Percentiles rank a stretch among this genome's conserved stretches.
phyloP scores from a whole-genome alignment of 1,140 invertebrate genomes.

The Drosophila aff. region DNA sequence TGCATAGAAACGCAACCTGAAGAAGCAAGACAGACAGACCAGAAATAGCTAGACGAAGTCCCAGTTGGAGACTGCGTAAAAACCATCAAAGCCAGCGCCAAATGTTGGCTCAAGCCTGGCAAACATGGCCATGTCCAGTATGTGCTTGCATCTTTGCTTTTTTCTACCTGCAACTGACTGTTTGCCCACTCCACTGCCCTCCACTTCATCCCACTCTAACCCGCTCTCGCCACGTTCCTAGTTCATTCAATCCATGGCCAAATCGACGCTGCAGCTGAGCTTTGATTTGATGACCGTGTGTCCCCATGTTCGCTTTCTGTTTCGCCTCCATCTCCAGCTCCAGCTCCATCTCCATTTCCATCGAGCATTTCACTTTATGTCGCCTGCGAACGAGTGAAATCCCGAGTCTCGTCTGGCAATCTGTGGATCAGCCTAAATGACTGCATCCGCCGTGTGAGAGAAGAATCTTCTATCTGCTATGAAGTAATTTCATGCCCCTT shows the following conservation, averaged over 20 bases:
- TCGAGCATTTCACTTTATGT: conserved; percentile 72
- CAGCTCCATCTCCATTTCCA: conserved; percentile 15
- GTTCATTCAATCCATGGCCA: conserved; percentile 34
- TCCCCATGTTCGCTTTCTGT: conserved; percentile 51
- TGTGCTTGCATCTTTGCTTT: conserved; percentile 50
- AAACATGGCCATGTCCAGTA: conserved; percentile 63
- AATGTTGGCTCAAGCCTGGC: conserved; percentile 60
- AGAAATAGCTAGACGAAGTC: conserved; percentile 33
- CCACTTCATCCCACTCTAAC: neutral
- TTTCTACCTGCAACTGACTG: conserved; percentile 35
- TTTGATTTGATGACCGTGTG: conserved; percentile 61
- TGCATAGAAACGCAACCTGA: conserved; percentile 11
- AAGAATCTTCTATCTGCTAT: conserved; percentile 52
- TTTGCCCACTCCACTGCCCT: conserved; percentile 11
- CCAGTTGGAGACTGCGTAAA: conserved; percentile 37
- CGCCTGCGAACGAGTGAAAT: conserved; percentile 53
- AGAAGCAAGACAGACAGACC: conserved; percentile 10
- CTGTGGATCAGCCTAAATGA: conserved; percentile 64
- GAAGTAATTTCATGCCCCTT: conserved; percentile 73
- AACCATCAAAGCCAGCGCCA: conserved; percentile 78
- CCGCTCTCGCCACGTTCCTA: conserved; percentile 3
- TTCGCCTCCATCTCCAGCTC: conserved; percentile 13
- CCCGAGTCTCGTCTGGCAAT: conserved; percentile 20
- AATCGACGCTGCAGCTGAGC: conserved; percentile 49
- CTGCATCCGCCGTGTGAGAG: conserved; percentile 67